Conservation (phyloP, 2,797 vertebrate species). For the Diglossa cyanea region DNA sequence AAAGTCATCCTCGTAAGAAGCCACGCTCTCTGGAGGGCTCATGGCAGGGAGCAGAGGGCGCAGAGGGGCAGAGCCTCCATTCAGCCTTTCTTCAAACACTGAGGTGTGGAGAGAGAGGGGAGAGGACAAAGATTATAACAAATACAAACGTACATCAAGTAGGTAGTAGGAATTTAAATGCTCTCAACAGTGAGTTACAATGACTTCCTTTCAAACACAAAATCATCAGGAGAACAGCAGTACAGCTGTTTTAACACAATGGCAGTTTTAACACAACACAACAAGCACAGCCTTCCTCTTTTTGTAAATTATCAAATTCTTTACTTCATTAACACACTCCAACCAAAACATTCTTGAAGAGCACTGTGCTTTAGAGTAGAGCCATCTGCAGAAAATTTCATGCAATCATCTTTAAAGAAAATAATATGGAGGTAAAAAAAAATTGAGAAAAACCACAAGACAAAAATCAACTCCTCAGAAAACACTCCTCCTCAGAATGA, state of each 20-base stretch:
- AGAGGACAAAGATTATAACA: not conserved
- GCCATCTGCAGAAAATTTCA: not conserved
- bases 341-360: not conserved
- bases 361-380: not conserved
- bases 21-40: slow-evolving; percentile 71
- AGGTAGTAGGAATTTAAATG: not conserved
- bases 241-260: not conserved
- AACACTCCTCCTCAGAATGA: not conserved
- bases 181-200: not conserved
- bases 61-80: slow-evolving; percentile 66
- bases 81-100: slow-evolving; percentile 79
- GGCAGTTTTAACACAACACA: not conserved
- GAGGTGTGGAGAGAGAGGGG: not conserved
- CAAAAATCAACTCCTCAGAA: not conserved
- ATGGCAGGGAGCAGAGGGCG: slow-evolving; percentile 60
- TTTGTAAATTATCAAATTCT: not conserved
- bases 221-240: not conserved
- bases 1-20: slow-evolving; percentile 90
- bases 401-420: not conserved
- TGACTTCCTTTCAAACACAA: not conserved
- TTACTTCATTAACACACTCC: not conserved
- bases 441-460: not conserved
- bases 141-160: not conserved
- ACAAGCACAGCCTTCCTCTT: not conserved
- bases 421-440: not conserved